Conservation (phyloP, 2,888 invertebrate species). For the Chrysolina oricalcia region DNA sequence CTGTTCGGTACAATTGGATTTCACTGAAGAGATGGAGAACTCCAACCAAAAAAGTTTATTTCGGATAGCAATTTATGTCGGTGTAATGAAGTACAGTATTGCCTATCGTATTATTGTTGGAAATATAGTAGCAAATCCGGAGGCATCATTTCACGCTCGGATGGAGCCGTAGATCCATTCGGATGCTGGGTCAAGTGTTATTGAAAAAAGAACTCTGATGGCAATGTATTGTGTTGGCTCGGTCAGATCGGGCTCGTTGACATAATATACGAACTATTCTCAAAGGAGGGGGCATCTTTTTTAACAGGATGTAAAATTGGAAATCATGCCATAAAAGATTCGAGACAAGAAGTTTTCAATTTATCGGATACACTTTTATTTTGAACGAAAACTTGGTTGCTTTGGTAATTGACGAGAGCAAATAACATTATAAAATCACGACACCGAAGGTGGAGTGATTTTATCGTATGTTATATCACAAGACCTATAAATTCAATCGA, state of each 20-base stretch:
- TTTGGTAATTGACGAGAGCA: too few relatives aligned
- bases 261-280: background rate
- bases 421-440: too few relatives aligned
- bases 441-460: too few relatives aligned
- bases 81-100: constrained; percentile 30
- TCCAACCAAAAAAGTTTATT: constrained; percentile 26
- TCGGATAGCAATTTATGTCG: constrained; percentile 23
- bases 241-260: background rate
- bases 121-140: constrained; percentile 24
- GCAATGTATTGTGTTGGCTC: background rate
- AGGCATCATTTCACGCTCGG: constrained; percentile 21
- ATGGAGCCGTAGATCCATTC: constrained; percentile 17
- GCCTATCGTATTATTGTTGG: constrained; percentile 25
- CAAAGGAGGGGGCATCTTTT: too few relatives aligned
- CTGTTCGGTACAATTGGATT: background rate
- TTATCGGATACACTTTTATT: too few relatives aligned
- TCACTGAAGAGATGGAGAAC: background rate
- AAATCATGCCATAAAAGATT: too few relatives aligned
- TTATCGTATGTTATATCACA: too few relatives aligned
- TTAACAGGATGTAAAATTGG: too few relatives aligned
- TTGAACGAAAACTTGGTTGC: too few relatives aligned
- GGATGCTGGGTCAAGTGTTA: background rate
- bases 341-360: too few relatives aligned
- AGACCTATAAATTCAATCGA: too few relatives aligned
- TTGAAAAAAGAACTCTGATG: background rate